These are phyloP conservation scores for Ditylenchus weischeri DNA, from an alignment of 2,888 invertebrate species.

Conservation along the genomic window DNA sequence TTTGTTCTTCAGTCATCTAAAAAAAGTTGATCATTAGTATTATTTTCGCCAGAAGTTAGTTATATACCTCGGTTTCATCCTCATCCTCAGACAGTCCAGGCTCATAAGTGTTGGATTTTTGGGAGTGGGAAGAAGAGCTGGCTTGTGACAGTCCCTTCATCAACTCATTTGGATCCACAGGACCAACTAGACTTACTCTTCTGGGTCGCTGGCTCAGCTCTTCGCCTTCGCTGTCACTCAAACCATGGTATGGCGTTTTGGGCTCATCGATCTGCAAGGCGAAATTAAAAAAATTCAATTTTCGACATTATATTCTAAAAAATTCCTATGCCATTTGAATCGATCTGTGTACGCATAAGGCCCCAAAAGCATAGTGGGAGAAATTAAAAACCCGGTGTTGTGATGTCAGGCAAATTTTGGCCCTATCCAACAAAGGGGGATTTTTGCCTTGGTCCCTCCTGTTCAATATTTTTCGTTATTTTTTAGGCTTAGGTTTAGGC, in stretches of 20 bases:
- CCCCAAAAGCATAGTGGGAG: too few species aligned
- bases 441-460: too few species aligned
- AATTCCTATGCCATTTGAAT: too few species aligned
- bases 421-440: too few species aligned
- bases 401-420: too few species aligned
- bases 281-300: background rate
- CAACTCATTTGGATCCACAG: constrained; percentile 50
- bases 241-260: constrained; percentile 80
- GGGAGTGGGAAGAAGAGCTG: constrained; percentile 11
- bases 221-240: constrained; percentile 60
- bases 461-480: too few species aligned
- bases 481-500: too few species aligned
- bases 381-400: too few species aligned
- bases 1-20: constrained; percentile 45
- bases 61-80: constrained; percentile 36
- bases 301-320: too few species aligned
- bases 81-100: constrained; percentile 40
- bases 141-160: constrained; percentile 25
- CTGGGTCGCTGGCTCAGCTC: constrained; percentile 36
- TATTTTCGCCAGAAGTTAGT: too few species aligned
- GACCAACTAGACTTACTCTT: constrained; percentile 50
- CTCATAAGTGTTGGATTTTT: constrained; percentile 21
- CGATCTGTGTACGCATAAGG: too few species aligned
- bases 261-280: constrained; percentile 73
- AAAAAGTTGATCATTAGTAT: too few species aligned